Evolutionary conservation across 2,797 vertebrate genomes (phyloP).

Genomic region (Clangula hyemalis): DNA sequence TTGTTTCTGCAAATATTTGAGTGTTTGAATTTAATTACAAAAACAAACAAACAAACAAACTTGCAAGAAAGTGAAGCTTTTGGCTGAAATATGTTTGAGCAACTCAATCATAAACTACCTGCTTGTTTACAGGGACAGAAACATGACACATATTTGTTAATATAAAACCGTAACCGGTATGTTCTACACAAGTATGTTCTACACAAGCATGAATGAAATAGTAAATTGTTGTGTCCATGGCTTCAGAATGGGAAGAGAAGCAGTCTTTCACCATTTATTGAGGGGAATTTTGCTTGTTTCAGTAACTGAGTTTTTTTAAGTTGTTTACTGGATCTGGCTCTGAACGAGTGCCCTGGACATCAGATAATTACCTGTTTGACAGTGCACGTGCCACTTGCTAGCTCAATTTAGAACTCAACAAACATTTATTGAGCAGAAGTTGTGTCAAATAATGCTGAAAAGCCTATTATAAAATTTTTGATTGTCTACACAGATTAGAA

Average conservation of each 20-base stretch:
- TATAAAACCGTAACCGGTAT: no score
- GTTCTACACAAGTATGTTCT: neutral
- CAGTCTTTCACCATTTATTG: neutral
- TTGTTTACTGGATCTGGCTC: neutral
- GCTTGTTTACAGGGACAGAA: neutral
- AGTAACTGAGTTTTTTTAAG: neutral
- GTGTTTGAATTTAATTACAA: neutral
- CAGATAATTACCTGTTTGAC: neutral
- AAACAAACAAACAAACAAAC: neutral
- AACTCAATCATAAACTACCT: neutral
- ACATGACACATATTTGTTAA: fast-evolving
- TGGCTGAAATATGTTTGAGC: neutral
- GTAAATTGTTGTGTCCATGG: neutral
- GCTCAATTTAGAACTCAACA: neutral
- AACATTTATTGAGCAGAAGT: neutral
- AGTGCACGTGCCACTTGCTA: neutral
- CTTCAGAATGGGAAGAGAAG: neutral
- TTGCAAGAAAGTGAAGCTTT: neutral
- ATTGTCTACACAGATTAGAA: neutral
- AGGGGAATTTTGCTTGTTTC: neutral
- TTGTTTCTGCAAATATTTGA: conserved; percentile 10
- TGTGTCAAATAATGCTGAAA: neutral
- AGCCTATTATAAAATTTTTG: neutral
- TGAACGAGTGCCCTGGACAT: neutral
- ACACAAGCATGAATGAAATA: neutral